Evolutionary conservation across 2,888 invertebrate genomes (phyloP).

Genomic region (Eristalis intricaria): DNA sequence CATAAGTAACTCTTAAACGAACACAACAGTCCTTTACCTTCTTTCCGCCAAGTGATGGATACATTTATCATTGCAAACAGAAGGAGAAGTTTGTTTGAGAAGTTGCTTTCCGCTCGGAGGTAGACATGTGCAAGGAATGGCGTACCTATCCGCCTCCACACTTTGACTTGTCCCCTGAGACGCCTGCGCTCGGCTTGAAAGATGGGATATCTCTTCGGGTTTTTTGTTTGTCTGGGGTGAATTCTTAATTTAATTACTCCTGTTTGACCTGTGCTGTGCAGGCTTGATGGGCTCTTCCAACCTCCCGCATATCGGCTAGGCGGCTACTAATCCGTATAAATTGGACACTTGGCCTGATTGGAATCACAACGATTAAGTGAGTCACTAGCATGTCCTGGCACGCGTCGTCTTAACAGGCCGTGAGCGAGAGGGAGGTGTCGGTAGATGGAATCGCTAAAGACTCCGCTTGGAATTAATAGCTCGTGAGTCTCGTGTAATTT

Average conservation of each 20-base stretch:
- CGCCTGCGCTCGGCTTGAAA: not conserved
- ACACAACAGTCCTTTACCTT: not conserved
- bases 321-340: constrained; percentile 25
- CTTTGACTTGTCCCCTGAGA: not conserved
- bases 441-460: constrained; percentile 15
- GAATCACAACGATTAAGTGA: constrained; percentile 65
- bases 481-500: not conserved
- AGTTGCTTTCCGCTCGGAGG: not conserved
- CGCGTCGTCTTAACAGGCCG: constrained; percentile 14
- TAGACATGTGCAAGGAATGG: not conserved
- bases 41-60: not conserved
- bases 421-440: constrained; percentile 3
- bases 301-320: not conserved
- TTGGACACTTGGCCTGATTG: constrained; percentile 34
- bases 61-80: not conserved
- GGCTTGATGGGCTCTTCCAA: not conserved
- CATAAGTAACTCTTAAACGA: not conserved
- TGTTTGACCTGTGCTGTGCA: constrained; percentile 35
- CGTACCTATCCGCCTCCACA: not conserved
- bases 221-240: constrained; percentile 48
- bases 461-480: not conserved
- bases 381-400: constrained; percentile 48
- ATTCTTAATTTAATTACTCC: constrained; percentile 60
- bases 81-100: too few relatives aligned
- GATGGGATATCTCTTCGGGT: not conserved